Evolutionary conservation across 2,797 vertebrate species (phyloP).

Genomic region (Pitangus sulphuratus): DNA sequence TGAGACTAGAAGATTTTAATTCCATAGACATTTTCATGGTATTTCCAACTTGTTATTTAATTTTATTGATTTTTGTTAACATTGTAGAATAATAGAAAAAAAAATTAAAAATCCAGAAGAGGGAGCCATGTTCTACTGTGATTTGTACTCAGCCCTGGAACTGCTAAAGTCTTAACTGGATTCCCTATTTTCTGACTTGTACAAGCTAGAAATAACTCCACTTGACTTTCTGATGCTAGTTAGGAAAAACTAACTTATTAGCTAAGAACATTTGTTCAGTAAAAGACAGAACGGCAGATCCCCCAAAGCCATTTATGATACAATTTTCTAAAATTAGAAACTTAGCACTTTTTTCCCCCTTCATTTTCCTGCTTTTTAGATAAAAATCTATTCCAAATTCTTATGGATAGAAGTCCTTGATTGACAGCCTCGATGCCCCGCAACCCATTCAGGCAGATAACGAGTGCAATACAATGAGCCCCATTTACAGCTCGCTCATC

Average conservation of each 20-base stretch:
- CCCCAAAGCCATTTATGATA: background rate
- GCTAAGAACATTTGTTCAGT: background rate
- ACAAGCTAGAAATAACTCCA: background rate
- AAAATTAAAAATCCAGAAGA: background rate
- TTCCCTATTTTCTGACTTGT: background rate
- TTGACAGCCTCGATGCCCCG: background rate
- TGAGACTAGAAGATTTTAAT: background rate
- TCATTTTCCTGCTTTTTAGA: background rate
- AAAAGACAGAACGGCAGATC: background rate
- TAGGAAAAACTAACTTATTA: background rate
- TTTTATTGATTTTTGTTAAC: background rate
- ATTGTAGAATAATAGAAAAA: background rate
- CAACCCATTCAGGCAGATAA: background rate
- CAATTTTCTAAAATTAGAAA: constrained; percentile 2
- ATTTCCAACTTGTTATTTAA: background rate
- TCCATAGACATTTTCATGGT: background rate
- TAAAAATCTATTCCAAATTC: background rate
- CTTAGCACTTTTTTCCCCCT: background rate
- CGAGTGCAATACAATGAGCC: background rate
- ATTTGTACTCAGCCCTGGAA: background rate
- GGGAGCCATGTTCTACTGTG: background rate
- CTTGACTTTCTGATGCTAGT: background rate
- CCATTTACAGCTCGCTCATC: background rate
- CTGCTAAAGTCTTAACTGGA: background rate
- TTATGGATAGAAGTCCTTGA: background rate